phyloP scores from a whole-genome alignment of 1,140 invertebrate genomes.

The Penaeus vannamei region DNA sequence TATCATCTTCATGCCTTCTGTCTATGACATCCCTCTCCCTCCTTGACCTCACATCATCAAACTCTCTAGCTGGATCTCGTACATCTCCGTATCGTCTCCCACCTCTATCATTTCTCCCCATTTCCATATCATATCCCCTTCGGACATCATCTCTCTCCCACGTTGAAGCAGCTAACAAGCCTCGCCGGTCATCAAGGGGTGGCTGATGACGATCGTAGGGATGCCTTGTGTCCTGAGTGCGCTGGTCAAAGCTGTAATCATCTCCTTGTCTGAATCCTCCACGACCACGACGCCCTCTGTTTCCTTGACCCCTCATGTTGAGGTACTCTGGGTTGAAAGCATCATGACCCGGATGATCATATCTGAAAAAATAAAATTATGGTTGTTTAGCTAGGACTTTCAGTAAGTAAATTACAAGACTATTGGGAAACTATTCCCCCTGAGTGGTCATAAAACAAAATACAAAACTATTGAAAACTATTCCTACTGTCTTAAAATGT shows the following conservation, averaged over 20 bases:
- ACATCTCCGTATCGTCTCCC: conserved; percentile 42
- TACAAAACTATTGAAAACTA: too few species aligned
- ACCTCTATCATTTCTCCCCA: conserved; percentile 38
- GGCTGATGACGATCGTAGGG: conserved; percentile 36
- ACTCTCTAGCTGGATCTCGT: conserved; percentile 18
- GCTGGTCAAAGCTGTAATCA: conserved; percentile 52
- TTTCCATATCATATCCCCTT: conserved; percentile 36
- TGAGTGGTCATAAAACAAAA: too few species aligned
- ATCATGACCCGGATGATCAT: conserved; percentile 32
- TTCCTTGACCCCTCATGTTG: neutral
- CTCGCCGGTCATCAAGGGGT: conserved; percentile 22
- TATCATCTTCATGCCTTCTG: conserved; percentile 37
- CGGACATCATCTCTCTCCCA: conserved; percentile 43
- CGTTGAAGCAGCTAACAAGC: neutral
- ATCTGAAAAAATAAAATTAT: conserved; percentile 32
- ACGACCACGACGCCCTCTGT: conserved; percentile 32
- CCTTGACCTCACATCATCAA: conserved; percentile 32
- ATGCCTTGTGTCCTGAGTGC: conserved; percentile 17
- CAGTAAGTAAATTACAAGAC: too few species aligned
- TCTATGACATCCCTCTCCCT: conserved; percentile 14
- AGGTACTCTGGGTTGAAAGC: conserved; percentile 32
- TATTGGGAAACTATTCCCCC: too few species aligned
- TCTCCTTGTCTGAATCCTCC: conserved; percentile 49
- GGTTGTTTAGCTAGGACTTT: neutral
- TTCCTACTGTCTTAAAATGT: too few species aligned